Base-by-base conservation (phyloP, 2,797 vertebrate genomes). In the Orientallactaga sibirica region DNA sequence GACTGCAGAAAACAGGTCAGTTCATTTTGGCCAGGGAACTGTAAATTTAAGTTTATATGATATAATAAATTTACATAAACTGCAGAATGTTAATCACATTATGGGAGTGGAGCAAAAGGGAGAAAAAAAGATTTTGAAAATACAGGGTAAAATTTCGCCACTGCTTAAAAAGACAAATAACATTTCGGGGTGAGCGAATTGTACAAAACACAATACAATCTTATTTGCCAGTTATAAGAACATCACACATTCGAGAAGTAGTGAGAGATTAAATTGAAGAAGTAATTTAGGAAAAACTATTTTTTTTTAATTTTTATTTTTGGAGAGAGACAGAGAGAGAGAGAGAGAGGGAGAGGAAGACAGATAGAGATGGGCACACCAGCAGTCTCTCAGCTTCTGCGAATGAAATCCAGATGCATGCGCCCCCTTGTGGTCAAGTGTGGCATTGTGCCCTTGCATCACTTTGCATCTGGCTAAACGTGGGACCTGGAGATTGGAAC, bases 41-140 rank as follows among this genome's bases (percentile, higher is more conserved):
- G 86, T 68, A 93, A 92, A 41, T 81, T 15, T 48, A 91, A 86
- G n/a, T 6, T 83, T 48, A 89, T n/a, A 37, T 37, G 66, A 5
- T n/a, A 74, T 55, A 70, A 94, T 37, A 81, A 82, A 78, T 64
- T 20, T 43, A 52, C 48, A 24, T 52, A 22, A 85, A 95, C 15
- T 62, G 66, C 22, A 64, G 33, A 22, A 20, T 90, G 11, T 85
- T 88, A 66, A 76, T 1, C 20, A 8, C 29, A 82, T 14, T 11
- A 24, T 62, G 68, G 18, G 25, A 83, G 78, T 78, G 20, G 33
- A 37, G 75, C 29, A 85, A 22, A 84, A 86, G 58, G 11, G 0
- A 58, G 16, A 48, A 0, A 68, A 33, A 11, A 16, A 58, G 25
- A 11, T 37, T 94, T 82, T 15, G 27, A 88, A 90, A 91, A 62